Percentiles rank a stretch among this genome's conserved stretches.
Conservation (phyloP, 2,113 vertebrate genomes). For the Neomonachus schauinslandi region DNA sequence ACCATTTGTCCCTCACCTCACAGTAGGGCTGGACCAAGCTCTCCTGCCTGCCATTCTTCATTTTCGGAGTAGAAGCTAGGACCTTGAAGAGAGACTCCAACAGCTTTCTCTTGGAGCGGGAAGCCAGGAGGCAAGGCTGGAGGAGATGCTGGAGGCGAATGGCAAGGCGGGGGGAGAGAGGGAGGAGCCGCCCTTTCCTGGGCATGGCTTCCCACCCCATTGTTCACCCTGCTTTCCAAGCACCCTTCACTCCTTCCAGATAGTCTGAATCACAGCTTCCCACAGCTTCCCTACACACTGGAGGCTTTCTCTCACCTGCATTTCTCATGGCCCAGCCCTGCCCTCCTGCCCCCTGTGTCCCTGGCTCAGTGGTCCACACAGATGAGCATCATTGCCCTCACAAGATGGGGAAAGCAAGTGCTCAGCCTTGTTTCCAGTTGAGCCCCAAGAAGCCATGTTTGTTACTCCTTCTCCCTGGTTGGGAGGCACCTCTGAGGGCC, state of each 20-base stretch:
- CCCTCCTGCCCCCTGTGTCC: too few species aligned
- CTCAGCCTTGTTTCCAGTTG: not conserved
- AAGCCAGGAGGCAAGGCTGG: not conserved
- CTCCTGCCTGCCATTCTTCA: not conserved
- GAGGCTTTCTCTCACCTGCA: not conserved
- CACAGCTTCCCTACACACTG: not conserved
- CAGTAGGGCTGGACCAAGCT: too few species aligned
- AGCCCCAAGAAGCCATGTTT: not conserved
- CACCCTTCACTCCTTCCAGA: not conserved
- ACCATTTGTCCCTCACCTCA: not conserved
- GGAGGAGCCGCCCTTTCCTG: not conserved
- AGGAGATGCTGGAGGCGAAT: not conserved
- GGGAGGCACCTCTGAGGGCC: not conserved
- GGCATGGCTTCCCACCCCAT: not conserved
- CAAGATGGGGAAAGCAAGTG: too few species aligned
- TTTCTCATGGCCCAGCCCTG: not conserved
- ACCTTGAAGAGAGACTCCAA: not conserved
- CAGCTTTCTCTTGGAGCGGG: not conserved
- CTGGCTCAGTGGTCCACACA: not conserved
- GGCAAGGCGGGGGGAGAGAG: fast-evolving
- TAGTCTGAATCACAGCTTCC: not conserved
- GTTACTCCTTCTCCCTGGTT: not conserved
- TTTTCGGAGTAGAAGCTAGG: not conserved
- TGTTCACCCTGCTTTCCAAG: not conserved
- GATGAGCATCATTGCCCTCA: not conserved